Percentiles rank a stretch among this genome's conserved stretches.
Evolutionary conservation across 2,888 invertebrate species (phyloP).

Genomic region (Microctonus hyperodae): DNA sequence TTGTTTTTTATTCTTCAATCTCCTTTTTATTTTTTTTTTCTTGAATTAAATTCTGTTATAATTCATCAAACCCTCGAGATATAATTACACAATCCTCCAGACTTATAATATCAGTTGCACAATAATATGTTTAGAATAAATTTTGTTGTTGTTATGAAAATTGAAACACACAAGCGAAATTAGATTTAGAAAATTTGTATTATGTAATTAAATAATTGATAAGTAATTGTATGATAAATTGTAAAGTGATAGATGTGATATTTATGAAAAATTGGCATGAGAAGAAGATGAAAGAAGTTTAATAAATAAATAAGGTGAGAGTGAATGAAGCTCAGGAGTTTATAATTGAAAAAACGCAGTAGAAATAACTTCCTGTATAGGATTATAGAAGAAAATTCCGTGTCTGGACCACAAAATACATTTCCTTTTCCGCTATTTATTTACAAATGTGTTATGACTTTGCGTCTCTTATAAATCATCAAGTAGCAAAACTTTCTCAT

Average conservation of each 20-base stretch:
- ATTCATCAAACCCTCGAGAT: background rate
- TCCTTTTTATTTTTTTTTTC: background rate
- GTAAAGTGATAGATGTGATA: background rate
- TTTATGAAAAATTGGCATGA: background rate
- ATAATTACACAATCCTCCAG: background rate
- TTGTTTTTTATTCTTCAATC: background rate
- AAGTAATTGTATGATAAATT: no score
- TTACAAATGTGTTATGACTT: background rate
- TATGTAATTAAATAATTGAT: no score
- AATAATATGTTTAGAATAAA: background rate
- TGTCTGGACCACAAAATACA: constrained; percentile 24
- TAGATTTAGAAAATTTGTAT: background rate
- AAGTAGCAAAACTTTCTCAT: constrained; percentile 2
- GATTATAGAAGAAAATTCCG: background rate
- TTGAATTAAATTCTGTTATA: background rate
- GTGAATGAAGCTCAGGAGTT: background rate
- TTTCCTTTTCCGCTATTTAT: constrained; percentile 24
- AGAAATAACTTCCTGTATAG: constrained; percentile 24
- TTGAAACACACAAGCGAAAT: background rate
- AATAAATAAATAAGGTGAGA: no score
- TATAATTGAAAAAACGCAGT: background rate
- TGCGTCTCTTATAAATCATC: constrained; percentile 4
- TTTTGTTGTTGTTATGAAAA: background rate
- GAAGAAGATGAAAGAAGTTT: background rate
- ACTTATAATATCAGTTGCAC: background rate